Conservation (phyloP, 2,888 invertebrate species). For the Neocrepidodera transversa region DNA sequence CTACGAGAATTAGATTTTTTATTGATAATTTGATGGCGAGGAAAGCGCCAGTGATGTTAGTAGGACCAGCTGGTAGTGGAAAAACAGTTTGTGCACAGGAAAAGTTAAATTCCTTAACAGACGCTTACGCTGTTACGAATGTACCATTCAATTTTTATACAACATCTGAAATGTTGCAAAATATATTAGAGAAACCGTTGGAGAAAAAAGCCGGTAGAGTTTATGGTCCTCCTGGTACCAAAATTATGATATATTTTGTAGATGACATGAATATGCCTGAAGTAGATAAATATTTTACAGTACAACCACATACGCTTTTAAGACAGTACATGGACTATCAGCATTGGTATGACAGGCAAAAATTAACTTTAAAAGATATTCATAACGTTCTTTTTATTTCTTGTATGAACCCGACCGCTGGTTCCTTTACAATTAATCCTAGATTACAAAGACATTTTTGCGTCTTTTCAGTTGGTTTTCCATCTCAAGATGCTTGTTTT, state of each 20-base stretch:
- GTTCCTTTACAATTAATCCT: conserved; percentile 92
- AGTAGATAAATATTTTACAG: conserved; percentile 92
- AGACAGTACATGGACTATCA: conserved; percentile 92
- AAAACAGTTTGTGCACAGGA: conserved; percentile 91
- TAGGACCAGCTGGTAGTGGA: conserved; percentile 89
- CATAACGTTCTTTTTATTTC: conserved; percentile 93
- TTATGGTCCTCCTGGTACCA: conserved; percentile 92
- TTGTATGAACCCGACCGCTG: conserved; percentile 96
- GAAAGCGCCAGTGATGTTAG: conserved; percentile 87
- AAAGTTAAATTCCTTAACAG: conserved; percentile 76
- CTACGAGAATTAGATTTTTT: conserved; percentile 82
- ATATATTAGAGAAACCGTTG: conserved; percentile 86
- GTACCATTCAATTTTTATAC: conserved; percentile 96
- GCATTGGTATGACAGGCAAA: conserved; percentile 94
- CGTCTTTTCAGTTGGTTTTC: conserved; percentile 88
- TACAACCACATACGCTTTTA: conserved; percentile 93
- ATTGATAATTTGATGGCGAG: conserved; percentile 82
- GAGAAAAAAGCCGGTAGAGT: conserved; percentile 96
- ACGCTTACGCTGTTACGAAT: conserved; percentile 83
- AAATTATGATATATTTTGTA: conserved; percentile 90
- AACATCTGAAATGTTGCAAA: conserved; percentile 89
- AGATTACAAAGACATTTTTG: conserved; percentile 88
- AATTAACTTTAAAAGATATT: conserved; percentile 87
- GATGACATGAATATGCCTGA: conserved; percentile 98
- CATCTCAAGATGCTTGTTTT: conserved; percentile 78